These are phyloP conservation scores for Enoplosus armatus DNA, from an alignment of 2,797 vertebrate species.

Conservation along the genomic window DNA sequence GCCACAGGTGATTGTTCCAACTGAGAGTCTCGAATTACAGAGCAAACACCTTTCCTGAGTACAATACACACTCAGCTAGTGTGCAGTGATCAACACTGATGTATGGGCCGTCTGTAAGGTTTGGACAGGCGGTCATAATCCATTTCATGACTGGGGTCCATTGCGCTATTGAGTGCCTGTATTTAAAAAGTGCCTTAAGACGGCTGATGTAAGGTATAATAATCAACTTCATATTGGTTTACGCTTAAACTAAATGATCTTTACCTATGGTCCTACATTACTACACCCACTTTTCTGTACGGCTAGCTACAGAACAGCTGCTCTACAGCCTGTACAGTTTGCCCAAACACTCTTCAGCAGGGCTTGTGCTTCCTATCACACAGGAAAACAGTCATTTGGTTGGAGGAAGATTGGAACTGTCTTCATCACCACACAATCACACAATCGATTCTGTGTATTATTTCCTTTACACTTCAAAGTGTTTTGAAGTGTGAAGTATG, in stretches of 20 bases:
- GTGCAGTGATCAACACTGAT: constrained; percentile 16
- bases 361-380: background rate
- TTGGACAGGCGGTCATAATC: constrained; percentile 32
- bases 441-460: background rate
- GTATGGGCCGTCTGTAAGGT: constrained; percentile 20
- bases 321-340: constrained; percentile 14
- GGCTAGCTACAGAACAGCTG: constrained; percentile 16
- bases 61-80: constrained; percentile 21
- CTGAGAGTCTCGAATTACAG: constrained; percentile 46
- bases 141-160: constrained; percentile 37
- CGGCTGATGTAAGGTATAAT: background rate
- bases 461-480: background rate
- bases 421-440: background rate
- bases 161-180: constrained; percentile 12
- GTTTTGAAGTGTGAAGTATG: constrained; percentile 3
- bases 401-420: background rate
- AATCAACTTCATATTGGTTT: constrained; percentile 1
- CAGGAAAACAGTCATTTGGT: background rate
- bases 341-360: background rate
- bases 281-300: background rate
- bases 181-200: constrained; percentile 10
- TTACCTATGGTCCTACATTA: constrained; percentile 9
- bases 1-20: constrained; percentile 35
- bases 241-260: background rate
- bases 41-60: constrained; percentile 61